Base-by-base conservation (phyloP, 2,888 invertebrate species). In the Lasioglossum marginatum region DNA sequence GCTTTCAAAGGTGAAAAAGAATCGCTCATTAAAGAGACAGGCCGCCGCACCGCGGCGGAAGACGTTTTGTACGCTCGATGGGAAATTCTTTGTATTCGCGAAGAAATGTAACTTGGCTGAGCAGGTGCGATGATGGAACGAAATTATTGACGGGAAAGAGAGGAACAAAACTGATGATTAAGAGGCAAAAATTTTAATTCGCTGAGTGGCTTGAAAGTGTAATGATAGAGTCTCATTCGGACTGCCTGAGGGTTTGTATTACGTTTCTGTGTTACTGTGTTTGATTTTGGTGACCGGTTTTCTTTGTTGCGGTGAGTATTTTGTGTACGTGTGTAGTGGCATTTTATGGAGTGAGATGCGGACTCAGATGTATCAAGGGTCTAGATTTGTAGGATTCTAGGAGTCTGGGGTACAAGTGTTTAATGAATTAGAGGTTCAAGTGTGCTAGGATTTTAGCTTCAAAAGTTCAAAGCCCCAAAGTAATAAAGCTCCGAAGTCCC, bases 1-100 rank as follows among this genome's bases (percentile, higher is more conserved):
- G 79, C 57, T 73, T 52, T 73, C 70, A 45, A 40, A 68, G 63
- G 80, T 77, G 79, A 89, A 79, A 78, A 31, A 77, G 84, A 86
- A 87, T 82, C 48, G 73, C 68, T 82, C 71, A 40, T 82, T 70
- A 82, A 75, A 68, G 45, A 48, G 57, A 75, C 80, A 78, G 34
- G 16, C 66, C 19, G 27, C 63, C 72, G 72, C 48, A 5, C 19
- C 6, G 2, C 60, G 60, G 48, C 34, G n/a, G 71, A 31, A 60
- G 72, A 16, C 72, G 82, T 74, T 76, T 72, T 72, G 71, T 43
- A 63, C 76, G 71, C 63, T n/a, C 63, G 34, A 34, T 48, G 31
- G 60, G 63, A 31, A 40, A 70, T 40, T 72, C 40, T 78, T 60
- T 82, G 40, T 70, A 66, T 66, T 10, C 66, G 37, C 19, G 27